A percentile compares a stretch with the other conserved stretches of the same genome.
Evolutionary conservation across 30 jellyfish, hydroid and myxozoan genomes (phyloP).

Genomic region (Catostylus mosaicus): DNA sequence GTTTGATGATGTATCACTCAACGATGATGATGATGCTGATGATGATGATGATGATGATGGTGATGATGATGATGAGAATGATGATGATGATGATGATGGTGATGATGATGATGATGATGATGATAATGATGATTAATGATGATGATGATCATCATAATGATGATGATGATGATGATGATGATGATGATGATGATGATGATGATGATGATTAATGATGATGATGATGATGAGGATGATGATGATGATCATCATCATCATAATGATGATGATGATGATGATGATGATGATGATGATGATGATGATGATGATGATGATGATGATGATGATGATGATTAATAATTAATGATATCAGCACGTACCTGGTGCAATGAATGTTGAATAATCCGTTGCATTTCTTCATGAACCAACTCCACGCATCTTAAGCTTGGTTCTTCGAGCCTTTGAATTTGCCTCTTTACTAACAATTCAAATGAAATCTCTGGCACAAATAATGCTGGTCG

Average conservation of each 20-base stretch:
- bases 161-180: conserved; percentile 1
- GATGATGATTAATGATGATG: no score
- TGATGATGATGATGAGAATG: no score
- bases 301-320: not conserved
- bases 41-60: no score
- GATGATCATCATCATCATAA: no score
- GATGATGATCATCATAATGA: no score
- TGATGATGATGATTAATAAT: no score
- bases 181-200: not conserved
- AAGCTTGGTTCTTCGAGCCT: conserved; percentile 93
- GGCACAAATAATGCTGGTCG: conserved; percentile 96
- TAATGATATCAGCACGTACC: conserved; percentile 39
- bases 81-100: not conserved
- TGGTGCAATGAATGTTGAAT: conserved; percentile 89
- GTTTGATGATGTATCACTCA: no score
- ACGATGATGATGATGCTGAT: no score
- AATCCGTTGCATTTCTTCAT: conserved; percentile 95
- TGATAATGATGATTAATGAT: no score
- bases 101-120: not conserved
- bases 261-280: not conserved
- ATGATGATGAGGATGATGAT: no score
- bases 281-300: not conserved
- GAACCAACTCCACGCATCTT: conserved; percentile 92
- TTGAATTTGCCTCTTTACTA: conserved; percentile 89
- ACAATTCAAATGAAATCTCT: conserved; percentile 90